Evolutionary conservation across 2,113 vertebrate species (phyloP), one percentile per base, ranked within the genome.

Genomic region (Cathartes aura): DNA sequence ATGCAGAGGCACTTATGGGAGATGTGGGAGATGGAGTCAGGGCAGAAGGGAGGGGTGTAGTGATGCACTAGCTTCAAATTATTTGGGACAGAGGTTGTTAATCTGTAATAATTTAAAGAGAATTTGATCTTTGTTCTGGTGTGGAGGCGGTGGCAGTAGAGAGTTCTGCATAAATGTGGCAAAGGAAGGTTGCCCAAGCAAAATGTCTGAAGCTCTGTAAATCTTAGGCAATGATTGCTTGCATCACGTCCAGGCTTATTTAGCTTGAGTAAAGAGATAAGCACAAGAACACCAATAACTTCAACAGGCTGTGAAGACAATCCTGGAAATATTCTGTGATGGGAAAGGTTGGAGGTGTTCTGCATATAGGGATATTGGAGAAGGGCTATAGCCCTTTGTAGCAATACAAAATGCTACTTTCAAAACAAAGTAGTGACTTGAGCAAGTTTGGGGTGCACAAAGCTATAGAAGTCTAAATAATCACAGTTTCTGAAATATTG

Each of bases 111-210:
- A 48, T 23, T 70, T 55, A 27, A 74, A 56, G 50, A 48, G 14
- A 79, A 17, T 66, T 66, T 66, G 9, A 11, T 82, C n/a, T 87
- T 62, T 36, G 23, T 71, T 88, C 9, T 58, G 27, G 15, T 50
- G 38, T 0, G 1, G 42, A 63, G 32, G 22, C 1, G 4, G 23
- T 47, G 32, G 20, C 45, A 40, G 26, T 19, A 48, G 42, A 17
- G 27, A 89, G 34, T 50, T 43, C 16, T 26, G 24, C 9, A 16
- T 75, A 63, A 40, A 64, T n/a, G 7, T 22, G 50, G 43, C 24
- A 53, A 63, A 42, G 26, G 52, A 34, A 43, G 30, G 19, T 36
- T 87, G 45, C 45, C 70, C 38, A 42, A 34, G 50, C 7, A 19
- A 58, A 45, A 38, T 19, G 6, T 71, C 27, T 71, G 50, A 45